These are phyloP conservation scores for Dendropsophus ebraccatus DNA, from an alignment of 2,113 vertebrate genomes.

Conservation along the genomic window DNA sequence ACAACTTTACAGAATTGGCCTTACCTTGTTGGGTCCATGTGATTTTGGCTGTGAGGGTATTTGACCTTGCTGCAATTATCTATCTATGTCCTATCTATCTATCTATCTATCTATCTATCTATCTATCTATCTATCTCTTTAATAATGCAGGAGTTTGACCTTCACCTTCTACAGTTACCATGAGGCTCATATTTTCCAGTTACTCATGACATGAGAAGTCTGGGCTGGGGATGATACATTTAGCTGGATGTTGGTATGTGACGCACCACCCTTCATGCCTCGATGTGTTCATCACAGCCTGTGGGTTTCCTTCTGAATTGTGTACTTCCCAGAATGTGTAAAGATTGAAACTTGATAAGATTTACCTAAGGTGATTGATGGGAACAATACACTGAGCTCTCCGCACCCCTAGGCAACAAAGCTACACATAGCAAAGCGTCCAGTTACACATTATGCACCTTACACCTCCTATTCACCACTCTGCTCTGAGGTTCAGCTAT, in stretches of 20 bases:
- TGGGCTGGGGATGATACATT: neutral
- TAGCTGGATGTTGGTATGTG: neutral
- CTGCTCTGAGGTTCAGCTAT: neutral
- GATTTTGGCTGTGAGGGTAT: neutral
- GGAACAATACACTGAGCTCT: constrained; percentile 34
- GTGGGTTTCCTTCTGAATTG: constrained; percentile 28
- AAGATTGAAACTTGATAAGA: constrained; percentile 50
- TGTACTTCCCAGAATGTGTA: constrained; percentile 41
- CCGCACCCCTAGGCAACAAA: constrained; percentile 41
- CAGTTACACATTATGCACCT: constrained; percentile 51
- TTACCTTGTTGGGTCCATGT: neutral
- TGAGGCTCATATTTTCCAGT: neutral
- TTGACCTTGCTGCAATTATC: no score
- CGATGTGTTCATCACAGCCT: constrained; percentile 17
- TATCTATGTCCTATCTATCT: no score
- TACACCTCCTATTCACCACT: constrained; percentile 53
- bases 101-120: neutral
- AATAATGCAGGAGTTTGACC: neutral
- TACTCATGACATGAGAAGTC: neutral
- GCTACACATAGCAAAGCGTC: constrained; percentile 19
- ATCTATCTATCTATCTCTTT: neutral
- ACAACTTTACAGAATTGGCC: neutral
- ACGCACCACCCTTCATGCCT: constrained; percentile 12
- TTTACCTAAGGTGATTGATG: constrained; percentile 50
- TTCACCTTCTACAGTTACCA: neutral